Evolutionary conservation across 1,140 invertebrate genomes (phyloP), one percentile per base, ranked within the genome.

Genomic region (Trigoniulus corallinus): DNA sequence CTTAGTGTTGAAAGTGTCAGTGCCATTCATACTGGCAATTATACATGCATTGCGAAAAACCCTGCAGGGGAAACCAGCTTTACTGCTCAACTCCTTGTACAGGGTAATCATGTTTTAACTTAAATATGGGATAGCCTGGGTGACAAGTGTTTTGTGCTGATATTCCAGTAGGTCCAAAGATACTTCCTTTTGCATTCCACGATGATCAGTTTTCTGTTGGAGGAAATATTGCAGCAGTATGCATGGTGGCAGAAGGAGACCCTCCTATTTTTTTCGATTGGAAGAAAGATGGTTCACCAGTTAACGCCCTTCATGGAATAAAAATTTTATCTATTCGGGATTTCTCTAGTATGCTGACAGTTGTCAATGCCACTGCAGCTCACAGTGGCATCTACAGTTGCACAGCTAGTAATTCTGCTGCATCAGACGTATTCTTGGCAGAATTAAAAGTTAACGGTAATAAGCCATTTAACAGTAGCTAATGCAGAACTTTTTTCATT

Each of bases 1-100:
- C 63, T 64, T 41, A 71, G 59, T 51, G 75, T 72, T 51, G 64
- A 76, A 72, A 69, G 73, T 4, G 72, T 81, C 7, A 72, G 72
- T 53, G 74, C 80, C 12, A 66, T 68, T 51, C 79, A 80, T 62
- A 69, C 75, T 21, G 78, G 78, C 55, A 76, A 77, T 62, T 80
- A 80, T 64, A 75, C 75, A 34, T 81, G 79, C 62, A 70, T 69
- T 53, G 74, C 77, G 43, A 68, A 66, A 53, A 81, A 81, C 67
- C 62, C 65, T 43, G 79, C 76, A 29, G 80, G 79, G 18, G 67
- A 62, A 24, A 69, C 69, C 26, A 74, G 69, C 50, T 76, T 76
- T 62, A 75, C 79, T 20, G 73, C 80, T 37, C 63, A 62, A 39
- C 67, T 77, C 53, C 59, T 68, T 63, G 74, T 77, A 59, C 72